Evolutionary conservation across 1,140 invertebrate species (phyloP).

Genomic region (Ylistrum balloti): DNA sequence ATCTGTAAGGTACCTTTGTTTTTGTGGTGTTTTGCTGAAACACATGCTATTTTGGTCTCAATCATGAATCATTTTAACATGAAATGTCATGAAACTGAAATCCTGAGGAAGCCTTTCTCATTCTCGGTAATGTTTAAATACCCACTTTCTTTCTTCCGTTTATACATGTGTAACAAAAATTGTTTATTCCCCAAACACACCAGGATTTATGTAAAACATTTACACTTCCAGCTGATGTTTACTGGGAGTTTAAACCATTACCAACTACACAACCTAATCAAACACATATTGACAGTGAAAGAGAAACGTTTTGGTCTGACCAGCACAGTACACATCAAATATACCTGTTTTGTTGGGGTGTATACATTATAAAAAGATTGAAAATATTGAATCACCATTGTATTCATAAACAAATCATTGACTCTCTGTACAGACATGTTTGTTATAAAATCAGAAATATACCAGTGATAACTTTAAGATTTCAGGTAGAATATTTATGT

Average conservation of each 20-base stretch:
- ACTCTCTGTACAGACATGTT: too few species aligned
- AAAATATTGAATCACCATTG: background rate
- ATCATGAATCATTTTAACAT: background rate
- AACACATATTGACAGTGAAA: background rate
- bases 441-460: too few species aligned
- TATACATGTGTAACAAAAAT: background rate
- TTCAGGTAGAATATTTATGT: too few species aligned
- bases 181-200: conserved; percentile 5
- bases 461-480: too few species aligned
- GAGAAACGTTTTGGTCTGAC: background rate
- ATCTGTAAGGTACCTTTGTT: too few species aligned
- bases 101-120: background rate
- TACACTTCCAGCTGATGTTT: background rate
- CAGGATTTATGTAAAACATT: background rate
- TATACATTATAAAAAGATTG: background rate
- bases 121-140: background rate
- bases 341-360: background rate
- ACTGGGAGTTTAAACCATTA: background rate
- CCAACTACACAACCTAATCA: background rate
- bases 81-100: background rate
- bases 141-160: background rate
- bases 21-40: too few species aligned
- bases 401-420: too few species aligned
- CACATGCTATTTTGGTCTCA: background rate
- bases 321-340: background rate